Percentiles rank a stretch among this genome's conserved stretches.
These are phyloP conservation scores for Acanthochromis polyacanthus DNA, from an alignment of 2,113 vertebrate species.

Conservation along the genomic window DNA sequence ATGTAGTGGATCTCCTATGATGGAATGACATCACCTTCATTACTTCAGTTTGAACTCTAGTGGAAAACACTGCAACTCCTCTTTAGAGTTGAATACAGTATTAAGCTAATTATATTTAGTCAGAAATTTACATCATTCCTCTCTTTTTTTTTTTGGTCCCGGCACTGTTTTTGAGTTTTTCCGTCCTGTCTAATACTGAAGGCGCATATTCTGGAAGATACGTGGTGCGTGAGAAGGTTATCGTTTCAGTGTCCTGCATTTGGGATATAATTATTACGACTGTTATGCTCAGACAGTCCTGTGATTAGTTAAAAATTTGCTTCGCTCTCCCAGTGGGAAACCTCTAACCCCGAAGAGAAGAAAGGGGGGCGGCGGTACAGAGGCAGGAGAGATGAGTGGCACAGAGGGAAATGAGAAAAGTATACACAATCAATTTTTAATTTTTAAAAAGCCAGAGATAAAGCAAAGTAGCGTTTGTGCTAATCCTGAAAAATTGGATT, in stretches of 20 bases:
- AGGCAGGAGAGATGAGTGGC: constrained; percentile 25
- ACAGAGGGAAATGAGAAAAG: constrained; percentile 58
- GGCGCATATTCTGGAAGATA: neutral
- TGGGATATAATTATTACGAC: constrained; percentile 59
- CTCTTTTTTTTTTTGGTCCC: neutral
- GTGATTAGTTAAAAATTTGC: constrained; percentile 63
- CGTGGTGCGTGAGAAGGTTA: constrained; percentile 46
- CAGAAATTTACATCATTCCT: constrained; percentile 14
- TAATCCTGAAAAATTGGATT: constrained; percentile 63
- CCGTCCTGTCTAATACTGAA: constrained; percentile 20
- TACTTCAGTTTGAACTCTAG: neutral
- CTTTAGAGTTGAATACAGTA: constrained; percentile 12
- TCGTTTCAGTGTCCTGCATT: constrained; percentile 59
- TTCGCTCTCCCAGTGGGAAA: constrained; percentile 57
- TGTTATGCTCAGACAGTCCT: constrained; percentile 50
- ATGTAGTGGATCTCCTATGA: too few relatives aligned
- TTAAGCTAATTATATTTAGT: constrained; percentile 33
- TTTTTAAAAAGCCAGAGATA: constrained; percentile 54
- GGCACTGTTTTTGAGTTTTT: constrained; percentile 1
- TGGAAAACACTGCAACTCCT: constrained; percentile 2
- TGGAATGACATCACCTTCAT: neutral
- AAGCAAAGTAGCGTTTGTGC: constrained; percentile 56
- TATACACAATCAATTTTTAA: constrained; percentile 43
- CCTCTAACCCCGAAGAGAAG: constrained; percentile 41
- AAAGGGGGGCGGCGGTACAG: neutral